These are phyloP conservation scores for Epinotia nisella DNA, from an alignment of 2,888 invertebrate species.

Conservation along the genomic window DNA sequence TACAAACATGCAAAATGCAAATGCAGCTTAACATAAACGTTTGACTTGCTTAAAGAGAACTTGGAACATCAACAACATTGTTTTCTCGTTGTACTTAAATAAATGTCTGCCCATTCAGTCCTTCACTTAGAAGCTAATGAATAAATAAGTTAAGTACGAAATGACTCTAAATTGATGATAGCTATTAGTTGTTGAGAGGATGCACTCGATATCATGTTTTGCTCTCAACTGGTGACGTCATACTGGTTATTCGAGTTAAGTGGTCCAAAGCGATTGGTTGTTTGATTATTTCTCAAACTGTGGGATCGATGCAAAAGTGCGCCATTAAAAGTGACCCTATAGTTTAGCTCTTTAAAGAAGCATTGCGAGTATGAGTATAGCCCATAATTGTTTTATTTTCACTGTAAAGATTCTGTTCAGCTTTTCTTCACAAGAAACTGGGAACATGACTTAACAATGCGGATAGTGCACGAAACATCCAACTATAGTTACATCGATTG, in stretches of 20 bases:
- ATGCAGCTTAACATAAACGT: conserved; percentile 1
- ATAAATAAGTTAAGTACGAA: conserved; percentile 44
- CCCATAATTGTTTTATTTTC: neutral
- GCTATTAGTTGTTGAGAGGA: conserved; percentile 42
- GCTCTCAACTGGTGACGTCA: conserved; percentile 42
- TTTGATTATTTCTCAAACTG: conserved; percentile 14
- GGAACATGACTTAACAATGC: neutral
- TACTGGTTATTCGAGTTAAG: conserved; percentile 27
- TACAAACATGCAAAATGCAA: conserved; percentile 4
- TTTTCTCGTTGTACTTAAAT: conserved; percentile 21
- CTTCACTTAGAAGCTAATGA: conserved; percentile 42
- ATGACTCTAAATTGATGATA: conserved; percentile 42
- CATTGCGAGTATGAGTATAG: neutral
- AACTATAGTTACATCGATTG: neutral
- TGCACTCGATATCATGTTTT: conserved; percentile 41
- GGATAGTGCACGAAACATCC: neutral
- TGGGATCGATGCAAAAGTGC: neutral
- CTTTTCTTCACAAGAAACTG: neutral
- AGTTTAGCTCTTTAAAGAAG: neutral
- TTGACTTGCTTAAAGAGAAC: conserved; percentile 6
- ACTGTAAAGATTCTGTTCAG: no score
- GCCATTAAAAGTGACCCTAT: neutral
- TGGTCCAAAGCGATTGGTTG: conserved; percentile 12
- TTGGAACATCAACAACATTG: conserved; percentile 18
- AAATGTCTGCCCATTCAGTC: conserved; percentile 30